Base-by-base conservation (phyloP, 2,888 invertebrate genomes). In the Agrilus cyanescens region DNA sequence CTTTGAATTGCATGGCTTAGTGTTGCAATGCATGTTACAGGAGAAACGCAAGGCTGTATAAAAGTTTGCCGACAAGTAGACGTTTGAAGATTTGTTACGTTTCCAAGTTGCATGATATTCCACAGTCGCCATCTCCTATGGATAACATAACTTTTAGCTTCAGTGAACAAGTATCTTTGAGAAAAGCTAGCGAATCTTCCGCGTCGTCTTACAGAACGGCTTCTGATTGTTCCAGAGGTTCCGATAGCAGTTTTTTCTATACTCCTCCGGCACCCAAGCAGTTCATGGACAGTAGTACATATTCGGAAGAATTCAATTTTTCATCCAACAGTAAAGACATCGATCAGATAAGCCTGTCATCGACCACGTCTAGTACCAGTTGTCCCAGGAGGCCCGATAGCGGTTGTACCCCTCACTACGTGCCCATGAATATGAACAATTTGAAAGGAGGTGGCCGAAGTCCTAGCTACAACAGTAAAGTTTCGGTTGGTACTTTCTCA, bases 301-400 rank as follows among this genome's bases (percentile, higher is more conserved):
- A 72, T 53, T 74, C 74, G 34, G 76, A 76, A 52, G 76, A 76
- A 53, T 57, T 73, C 51, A 57, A 61, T 44, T 66, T 59, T 50
- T 50, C 71, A 51, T 70, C 68, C 53, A 65, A 67, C 38, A 66
- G 65, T 46, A 65, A 75, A 46, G 77, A 77, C 54, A 69, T 71
- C 29, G 78, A 78, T 57, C 74, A 76, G 60, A 71, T 77, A 57
- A 76, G 76, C 59, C 65, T 78, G 46, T 76, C 76, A 32, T 76
- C 76, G 10, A 70, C 71, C 4, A 72, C 76, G 13, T 76, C 76
- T 40, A 76, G 76, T 58, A 72, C 72, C 34, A 73, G 73, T 41
- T 62, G 65, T 51, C 71, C 72, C 33, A 67, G 71, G 57, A 59
- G 73, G 49, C 70, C 71, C 12, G 69, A 68, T 50, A 70, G 69